Evolutionary conservation across 2,113 vertebrate genomes (phyloP), one percentile per base, ranked within the genome.

Genomic region (Atlantisia rogersi): DNA sequence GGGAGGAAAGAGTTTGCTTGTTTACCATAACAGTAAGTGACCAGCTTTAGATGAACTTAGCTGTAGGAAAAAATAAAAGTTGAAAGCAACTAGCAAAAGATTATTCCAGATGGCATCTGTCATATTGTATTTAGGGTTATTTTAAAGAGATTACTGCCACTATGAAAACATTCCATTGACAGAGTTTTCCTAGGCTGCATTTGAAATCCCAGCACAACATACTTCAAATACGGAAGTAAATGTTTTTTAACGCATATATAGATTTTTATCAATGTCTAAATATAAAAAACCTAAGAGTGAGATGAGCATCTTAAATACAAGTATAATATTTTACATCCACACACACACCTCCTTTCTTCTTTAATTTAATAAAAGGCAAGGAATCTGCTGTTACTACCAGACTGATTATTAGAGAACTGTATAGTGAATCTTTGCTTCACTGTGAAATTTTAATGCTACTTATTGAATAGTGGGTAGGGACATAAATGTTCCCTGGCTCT

Each of bases 91-190:
- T 98, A 97, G 97, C 89, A 97, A 98, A 97, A 97, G 97, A 98
- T 97, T 98, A 98, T 98, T 98, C 96, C 97, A 98, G 98, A 98
- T 98, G 98, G 98, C 97, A 97, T 97, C 97, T 98, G 98, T 98
- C 98, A 98, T 98, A 98, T 96, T 97, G 97, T 98, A 98, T 98
- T 98, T 98, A 98, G 95, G 96, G 96, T 98, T 98, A 98, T 98
- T 98, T 98, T 98, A 98, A 98, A 98, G 97, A 98, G 95, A 98
- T 97, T 98, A 95, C 96, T 75, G 70, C 97, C 96, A 98, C 96
- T 97, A 96, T 96, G 97, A 98, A 98, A 98, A 98, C 97, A 98
- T 97, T 98, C 96, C 94, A 97, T 92, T 97, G 97, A 98, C 95
- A 90, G 95, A 97, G 92, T 97, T 98, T 97, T 97, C 93, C 95